Conservation (phyloP, 92 coral and sea anemone species). For the Phenganax subtilis region DNA sequence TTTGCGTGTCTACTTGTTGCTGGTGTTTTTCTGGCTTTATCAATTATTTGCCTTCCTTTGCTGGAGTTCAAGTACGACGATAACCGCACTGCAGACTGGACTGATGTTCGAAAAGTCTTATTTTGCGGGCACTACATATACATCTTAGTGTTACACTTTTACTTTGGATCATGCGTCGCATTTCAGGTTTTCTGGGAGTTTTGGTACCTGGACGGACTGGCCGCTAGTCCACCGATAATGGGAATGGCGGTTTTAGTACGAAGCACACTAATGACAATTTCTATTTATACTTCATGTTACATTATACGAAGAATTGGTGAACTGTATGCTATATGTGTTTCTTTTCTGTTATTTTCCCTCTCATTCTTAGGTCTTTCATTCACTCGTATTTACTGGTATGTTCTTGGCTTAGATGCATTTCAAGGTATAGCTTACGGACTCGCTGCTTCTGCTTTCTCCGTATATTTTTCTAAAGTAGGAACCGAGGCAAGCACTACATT, state of each 20-base stretch:
- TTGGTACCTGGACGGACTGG: background rate
- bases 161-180: background rate
- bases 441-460: too few relatives aligned
- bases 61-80: background rate
- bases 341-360: background rate
- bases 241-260: background rate
- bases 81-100: background rate
- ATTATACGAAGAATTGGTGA: background rate
- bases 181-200: slow-evolving; percentile 6
- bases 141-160: background rate
- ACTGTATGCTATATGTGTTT: background rate
- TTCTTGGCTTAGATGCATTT: too few relatives aligned
- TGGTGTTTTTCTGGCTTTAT: background rate
- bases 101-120: background rate
- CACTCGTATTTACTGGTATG: too few relatives aligned
- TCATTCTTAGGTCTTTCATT: background rate
- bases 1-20: background rate
- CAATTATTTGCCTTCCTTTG: background rate
- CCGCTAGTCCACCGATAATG: background rate
- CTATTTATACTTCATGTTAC: background rate
- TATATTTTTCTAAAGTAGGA: too few relatives aligned
- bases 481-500: too few relatives aligned
- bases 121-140: background rate
- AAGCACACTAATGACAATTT: background rate
- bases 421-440: too few relatives aligned